Conservation (phyloP, 2,888 invertebrate genomes). For the Tetropium fuscum region DNA sequence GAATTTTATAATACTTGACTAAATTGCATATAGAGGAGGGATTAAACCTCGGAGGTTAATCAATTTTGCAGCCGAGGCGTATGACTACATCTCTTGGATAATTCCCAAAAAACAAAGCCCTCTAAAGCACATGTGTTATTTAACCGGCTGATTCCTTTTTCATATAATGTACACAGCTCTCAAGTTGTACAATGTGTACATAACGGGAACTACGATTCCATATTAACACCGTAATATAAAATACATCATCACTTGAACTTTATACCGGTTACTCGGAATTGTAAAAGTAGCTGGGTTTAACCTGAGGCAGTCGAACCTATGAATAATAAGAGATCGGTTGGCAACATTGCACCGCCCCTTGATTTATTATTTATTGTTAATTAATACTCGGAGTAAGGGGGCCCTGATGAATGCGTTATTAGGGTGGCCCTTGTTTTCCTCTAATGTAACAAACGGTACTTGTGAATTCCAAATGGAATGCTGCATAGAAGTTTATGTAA, state of each 20-base stretch:
- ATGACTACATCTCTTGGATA: constrained; percentile 25
- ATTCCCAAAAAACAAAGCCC: constrained; percentile 24
- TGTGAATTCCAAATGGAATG: constrained; percentile 17
- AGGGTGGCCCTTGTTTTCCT: constrained; percentile 6
- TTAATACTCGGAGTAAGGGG: constrained; percentile 33
- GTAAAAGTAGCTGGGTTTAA: constrained; percentile 22
- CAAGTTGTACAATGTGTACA: constrained; percentile 4
- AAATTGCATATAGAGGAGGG: background rate
- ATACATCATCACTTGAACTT: constrained; percentile 12
- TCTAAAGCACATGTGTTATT: constrained; percentile 24
- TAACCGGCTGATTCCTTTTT: constrained; percentile 23
- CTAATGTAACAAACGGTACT: background rate
- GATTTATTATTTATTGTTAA: constrained; percentile 41
- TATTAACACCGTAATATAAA: constrained; percentile 14
- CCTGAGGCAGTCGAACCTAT: constrained; percentile 30
- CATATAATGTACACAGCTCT: constrained; percentile 20
- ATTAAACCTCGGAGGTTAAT: constrained; percentile 13
- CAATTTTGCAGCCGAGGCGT: constrained; percentile 2
- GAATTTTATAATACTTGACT: background rate
- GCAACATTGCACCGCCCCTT: constrained; percentile 26
- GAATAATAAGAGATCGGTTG: constrained; percentile 33
- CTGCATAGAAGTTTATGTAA: constrained; percentile 32
- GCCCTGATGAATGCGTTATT: constrained; percentile 28
- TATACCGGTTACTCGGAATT: constrained; percentile 27
- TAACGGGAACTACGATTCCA: constrained; percentile 19